Conservation (phyloP, 2,888 invertebrate species). For the Ophioninae sp. region DNA sequence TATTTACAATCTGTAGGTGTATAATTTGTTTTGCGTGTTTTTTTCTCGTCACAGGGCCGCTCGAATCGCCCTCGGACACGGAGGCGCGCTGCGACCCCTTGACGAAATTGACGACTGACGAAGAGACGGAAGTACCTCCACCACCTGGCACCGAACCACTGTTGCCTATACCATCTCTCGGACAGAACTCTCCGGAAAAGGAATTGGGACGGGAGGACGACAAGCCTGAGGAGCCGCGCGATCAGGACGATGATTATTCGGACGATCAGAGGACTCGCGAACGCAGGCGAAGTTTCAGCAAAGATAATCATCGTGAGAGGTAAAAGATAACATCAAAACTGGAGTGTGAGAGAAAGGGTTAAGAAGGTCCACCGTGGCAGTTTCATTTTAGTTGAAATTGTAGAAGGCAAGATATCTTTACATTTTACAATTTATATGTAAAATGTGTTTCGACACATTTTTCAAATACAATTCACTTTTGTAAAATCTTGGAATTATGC, state of each 20-base stretch:
- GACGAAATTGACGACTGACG: constrained; percentile 72
- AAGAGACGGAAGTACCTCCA: constrained; percentile 78
- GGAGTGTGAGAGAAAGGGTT: not conserved
- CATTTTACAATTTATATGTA: too few species aligned
- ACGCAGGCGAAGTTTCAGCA: constrained; percentile 77
- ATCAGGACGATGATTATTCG: constrained; percentile 71
- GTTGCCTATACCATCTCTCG: constrained; percentile 74
- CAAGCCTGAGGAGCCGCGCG: constrained; percentile 70
- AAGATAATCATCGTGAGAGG: constrained; percentile 78
- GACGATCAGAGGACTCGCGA: constrained; percentile 76
- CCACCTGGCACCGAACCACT: constrained; percentile 79
- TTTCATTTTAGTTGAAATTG: too few species aligned
- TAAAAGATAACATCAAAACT: constrained; percentile 44
- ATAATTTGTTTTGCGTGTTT: constrained; percentile 31
- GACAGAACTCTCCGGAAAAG: constrained; percentile 61
- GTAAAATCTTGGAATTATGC: not conserved
- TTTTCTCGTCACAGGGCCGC: constrained; percentile 37
- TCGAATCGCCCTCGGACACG: constrained; percentile 71
- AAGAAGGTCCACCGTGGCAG: too few species aligned
- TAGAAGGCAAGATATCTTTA: too few species aligned
- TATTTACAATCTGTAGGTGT: not conserved
- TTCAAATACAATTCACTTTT: not conserved
- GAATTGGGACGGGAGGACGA: constrained; percentile 65
- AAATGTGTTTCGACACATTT: not conserved
- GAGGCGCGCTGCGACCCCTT: constrained; percentile 71